Evolutionary conservation across 2,797 vertebrate species (phyloP), one percentile per base, ranked within the genome.

Genomic region (Spinibarbus caldwelli): DNA sequence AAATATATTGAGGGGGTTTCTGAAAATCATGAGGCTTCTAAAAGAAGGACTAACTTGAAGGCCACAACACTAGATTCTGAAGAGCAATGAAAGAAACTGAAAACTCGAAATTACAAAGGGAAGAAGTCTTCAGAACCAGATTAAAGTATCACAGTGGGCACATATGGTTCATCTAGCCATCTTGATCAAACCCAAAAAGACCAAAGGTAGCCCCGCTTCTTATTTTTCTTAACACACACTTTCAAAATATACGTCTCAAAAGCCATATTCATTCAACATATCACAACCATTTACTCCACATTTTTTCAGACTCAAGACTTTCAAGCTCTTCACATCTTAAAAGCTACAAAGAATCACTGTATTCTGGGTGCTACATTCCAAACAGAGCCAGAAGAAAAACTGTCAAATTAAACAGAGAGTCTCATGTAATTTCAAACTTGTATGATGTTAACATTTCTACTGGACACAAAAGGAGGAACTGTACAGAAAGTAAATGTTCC

Each of bases 111-210:
- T 38, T 23, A 38, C 4, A 38, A 38, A 11, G 19, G 9, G 19
- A 11, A 34, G 62, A 11, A n/a, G 10, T n/a, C 38, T 43, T 23
- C 23, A n/a, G 23, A 41, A 41, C 11, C 11, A 7, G 12, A 70
- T 70, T 70, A 70, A 43, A 64, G 29, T 26, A 43, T 71, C 68
- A 71, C 38, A n/a, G 23, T 41, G 38, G 67, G 38, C n/a, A 43
- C 38, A 71, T 15, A 15, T 71, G 38, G 68, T 43, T 26, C 23
- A n/a, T 43, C 12, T 15, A 71, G 12, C 38, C 11, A 6, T 70
- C 38, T 70, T 70, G 38, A 70, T 43, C 67, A 43, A 70, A 70
- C 43, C 23, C 67, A n/a, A 70, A 43, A 70, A 26, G 67, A 70
- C 36, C 67, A 41, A 70, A 41, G 11, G 12, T 14, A 70, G 21